Percentiles rank a stretch among this genome's conserved stretches.
These are phyloP conservation scores for Eudyptes chrysolophus DNA, from an alignment of 2,113 vertebrate species.

Conservation along the genomic window DNA sequence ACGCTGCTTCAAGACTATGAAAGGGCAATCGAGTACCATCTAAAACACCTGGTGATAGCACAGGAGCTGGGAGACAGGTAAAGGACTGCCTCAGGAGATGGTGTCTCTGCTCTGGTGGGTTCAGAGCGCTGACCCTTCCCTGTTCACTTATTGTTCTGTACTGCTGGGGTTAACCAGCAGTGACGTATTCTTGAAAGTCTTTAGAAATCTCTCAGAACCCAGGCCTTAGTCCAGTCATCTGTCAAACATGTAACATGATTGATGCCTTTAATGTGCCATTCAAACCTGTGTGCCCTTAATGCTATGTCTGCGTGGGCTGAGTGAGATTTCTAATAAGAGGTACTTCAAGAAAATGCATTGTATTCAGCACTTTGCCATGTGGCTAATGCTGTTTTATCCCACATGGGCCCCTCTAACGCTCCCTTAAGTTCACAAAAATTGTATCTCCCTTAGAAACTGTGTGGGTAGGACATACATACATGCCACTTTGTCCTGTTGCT, in stretches of 20 bases:
- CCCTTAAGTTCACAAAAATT: neutral
- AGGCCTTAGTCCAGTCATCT: neutral
- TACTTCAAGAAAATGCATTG: neutral
- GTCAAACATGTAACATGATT: accelerated
- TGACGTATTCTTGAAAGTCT: neutral
- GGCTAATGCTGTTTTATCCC: neutral
- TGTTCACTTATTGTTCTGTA: neutral
- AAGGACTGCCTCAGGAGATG: neutral
- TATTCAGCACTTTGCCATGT: neutral
- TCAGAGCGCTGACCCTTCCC: neutral
- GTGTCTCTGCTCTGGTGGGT: neutral
- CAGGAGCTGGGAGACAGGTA: constrained; percentile 95
- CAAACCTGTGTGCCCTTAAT: neutral
- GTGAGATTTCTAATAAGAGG: neutral
- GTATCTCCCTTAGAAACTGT: neutral
- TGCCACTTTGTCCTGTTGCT: neutral
- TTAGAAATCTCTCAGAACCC: neutral
- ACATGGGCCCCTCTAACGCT: neutral
- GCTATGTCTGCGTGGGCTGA: neutral
- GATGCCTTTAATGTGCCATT: neutral
- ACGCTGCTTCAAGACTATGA: constrained; percentile 92
- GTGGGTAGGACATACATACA: neutral
- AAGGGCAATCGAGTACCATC: constrained; percentile 89
- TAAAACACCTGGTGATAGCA: constrained; percentile 93
- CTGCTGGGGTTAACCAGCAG: neutral